Percentiles rank a stretch among this genome's conserved stretches.
Evolutionary conservation across 2,113 vertebrate genomes (phyloP).

Genomic region (Peromyscus maniculatus): DNA sequence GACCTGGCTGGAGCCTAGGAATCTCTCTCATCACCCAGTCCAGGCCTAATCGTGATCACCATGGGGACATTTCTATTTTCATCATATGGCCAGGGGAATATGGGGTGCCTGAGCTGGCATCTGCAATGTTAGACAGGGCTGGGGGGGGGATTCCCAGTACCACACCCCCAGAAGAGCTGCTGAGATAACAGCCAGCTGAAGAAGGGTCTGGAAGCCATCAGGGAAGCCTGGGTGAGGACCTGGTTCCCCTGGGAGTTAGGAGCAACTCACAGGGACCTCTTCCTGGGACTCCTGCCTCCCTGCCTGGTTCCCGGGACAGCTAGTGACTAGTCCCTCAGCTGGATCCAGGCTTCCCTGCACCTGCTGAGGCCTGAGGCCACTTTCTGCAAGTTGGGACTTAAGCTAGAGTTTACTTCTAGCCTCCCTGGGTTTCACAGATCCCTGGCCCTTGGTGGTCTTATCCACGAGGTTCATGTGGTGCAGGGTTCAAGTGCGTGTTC

Average conservation of each 20-base stretch:
- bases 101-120: background rate
- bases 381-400: too few relatives aligned
- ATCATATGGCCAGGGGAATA: background rate
- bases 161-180: background rate
- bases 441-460: accelerated
- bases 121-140: background rate
- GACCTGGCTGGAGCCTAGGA: background rate
- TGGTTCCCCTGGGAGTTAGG: background rate
- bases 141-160: background rate
- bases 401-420: background rate
- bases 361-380: background rate
- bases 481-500: background rate
- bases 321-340: background rate
- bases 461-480: accelerated
- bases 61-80: background rate
- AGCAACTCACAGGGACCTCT: background rate
- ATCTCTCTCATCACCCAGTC: background rate
- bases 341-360: accelerated
- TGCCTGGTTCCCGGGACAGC: accelerated
- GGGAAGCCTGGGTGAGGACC: background rate
- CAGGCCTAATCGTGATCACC: background rate
- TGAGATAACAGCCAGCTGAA: accelerated
- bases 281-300: background rate
- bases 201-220: too few relatives aligned
- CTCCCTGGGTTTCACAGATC: accelerated